Base-by-base conservation (phyloP, 2,888 invertebrate genomes). In the Ormyrus pomaceus region DNA sequence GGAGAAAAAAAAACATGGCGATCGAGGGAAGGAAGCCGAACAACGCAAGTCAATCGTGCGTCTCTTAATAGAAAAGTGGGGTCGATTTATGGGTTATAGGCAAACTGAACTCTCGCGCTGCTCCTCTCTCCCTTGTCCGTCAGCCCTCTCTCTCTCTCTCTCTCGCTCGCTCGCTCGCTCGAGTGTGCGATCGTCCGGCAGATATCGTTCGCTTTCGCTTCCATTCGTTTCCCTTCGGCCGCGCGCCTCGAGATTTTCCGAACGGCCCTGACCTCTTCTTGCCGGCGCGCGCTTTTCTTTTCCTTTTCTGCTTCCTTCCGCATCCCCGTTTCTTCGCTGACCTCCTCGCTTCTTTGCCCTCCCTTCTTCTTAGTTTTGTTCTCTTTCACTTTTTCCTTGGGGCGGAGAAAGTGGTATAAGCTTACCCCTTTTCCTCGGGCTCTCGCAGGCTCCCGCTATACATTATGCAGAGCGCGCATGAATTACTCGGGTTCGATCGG, bases 11-110 rank as follows among this genome's bases (percentile, higher is more conserved):
- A 82, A 81, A 81, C 69, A 82, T 82, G 82, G 82, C 80, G 83
- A 82, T 82, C 79, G 82, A 71, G 81, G 84, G 86, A 88, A 87
- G 87, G 87, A 88, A 87, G 85, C 86, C 85, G 88, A 87, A 87
- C 88, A 88, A 88, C 87, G 87, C 88, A 87, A 89, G 89, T 89
- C 89, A 89, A 89, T 89, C 89, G 89, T 87, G 89, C 88, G 89
- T 89, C 89, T 89, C 89, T 89, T 89, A 89, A 89, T 89, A 89
- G 89, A 89, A 89, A 89, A 89, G 89, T 89, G 89, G 88, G 88
- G 89, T 89, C 89, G 89, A 89, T 89, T 89, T 89, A 89, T 89
- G 89, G 89, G 89, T 89, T 89, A 89, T 89, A 89, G 89, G 89
- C 88, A 89, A 89, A 89, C 88, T 88, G 84, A 85, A 84, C 86